These are phyloP conservation scores for Eumacrocentrus americanus DNA, from an alignment of 2,888 invertebrate species.

Conservation along the genomic window DNA sequence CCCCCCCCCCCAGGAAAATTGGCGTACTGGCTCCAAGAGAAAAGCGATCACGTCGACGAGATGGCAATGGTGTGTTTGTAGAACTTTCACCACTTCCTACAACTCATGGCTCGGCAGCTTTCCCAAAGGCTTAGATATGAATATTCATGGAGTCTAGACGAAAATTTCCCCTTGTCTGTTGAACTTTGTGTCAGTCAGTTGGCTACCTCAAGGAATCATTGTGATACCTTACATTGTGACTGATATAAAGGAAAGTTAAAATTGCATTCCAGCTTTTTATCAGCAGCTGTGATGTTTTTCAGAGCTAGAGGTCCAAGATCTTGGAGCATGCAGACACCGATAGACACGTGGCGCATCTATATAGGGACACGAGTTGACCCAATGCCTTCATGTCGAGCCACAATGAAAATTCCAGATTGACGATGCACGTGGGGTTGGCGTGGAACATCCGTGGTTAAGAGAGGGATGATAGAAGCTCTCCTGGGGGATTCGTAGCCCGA, in stretches of 20 bases:
- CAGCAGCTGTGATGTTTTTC: not conserved
- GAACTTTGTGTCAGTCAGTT: not conserved
- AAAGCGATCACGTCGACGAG: not conserved
- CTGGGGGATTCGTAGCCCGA: constrained; percentile 7
- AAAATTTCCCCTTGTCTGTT: not conserved
- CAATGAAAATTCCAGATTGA: constrained; percentile 14
- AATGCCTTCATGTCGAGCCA: not conserved
- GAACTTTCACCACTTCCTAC: no score
- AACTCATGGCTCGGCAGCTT: no score
- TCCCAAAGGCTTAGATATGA: not conserved
- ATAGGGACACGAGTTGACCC: not conserved
- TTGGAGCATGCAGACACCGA: not conserved
- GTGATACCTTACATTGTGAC: not conserved
- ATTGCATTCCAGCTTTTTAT: not conserved
- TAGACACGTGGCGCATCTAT: not conserved
- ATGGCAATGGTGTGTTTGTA: no score
- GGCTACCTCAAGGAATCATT: not conserved
- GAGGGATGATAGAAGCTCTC: not conserved
- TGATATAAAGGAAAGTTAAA: not conserved
- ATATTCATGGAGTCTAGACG: not conserved
- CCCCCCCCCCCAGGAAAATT: constrained; percentile 8
- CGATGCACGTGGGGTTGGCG: constrained; percentile 8
- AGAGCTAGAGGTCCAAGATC: not conserved
- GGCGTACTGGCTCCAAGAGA: not conserved
- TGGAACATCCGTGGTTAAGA: no score